Base-by-base conservation (phyloP, 2,888 invertebrate species). In the Pterostichus madidus region DNA sequence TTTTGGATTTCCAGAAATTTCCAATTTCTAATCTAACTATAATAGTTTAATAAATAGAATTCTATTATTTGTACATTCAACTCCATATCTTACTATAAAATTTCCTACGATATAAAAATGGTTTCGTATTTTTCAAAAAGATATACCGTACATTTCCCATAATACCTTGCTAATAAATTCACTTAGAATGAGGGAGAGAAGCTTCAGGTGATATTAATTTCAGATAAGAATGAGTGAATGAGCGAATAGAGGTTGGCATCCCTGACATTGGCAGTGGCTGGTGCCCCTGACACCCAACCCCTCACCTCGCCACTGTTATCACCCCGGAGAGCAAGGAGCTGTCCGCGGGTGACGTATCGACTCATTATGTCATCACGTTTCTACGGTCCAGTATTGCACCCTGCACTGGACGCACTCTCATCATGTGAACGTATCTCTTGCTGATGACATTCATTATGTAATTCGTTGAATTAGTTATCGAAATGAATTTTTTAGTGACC, bases 281-380 rank as follows among this genome's bases (percentile, higher is more conserved):
- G 39, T 39, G 39, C 39, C 39, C 39, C 39, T 39, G 39, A 39
- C 46, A 32, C 49, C 35, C 32, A 11, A 32, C n/a, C 31, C 31
- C 7, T 11, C 52, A 52, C 31, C 64, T 1, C 13, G 39, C 13
- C 32, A 24, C 10, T 49, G 24, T 76, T 76, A 76, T 76, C 75
- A 5, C 49, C 75, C 75, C 24, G 13, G n/a, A 52, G 13, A 52
- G 52, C 52, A 13, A 13, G 52, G 64, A 76, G 52, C 75, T 76
- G 75, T 76, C 75, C 52, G 13, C 52, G 32, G 49, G 75, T 76
- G 75, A 76, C 75, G 75, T 52, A 76, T 76, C 52, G 75, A 13
- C 75, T 76, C 75, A 76, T 76, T 76, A 76, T 76, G 75, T 46
- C 73, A 44, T 73, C 75, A 76, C n/a, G 24, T 64, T n/a, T 8